These are phyloP conservation scores for Chondrilla cf. caribensis DNA, from an alignment of 37 sponge, comb jelly and placozoan species.

Conservation along the genomic window DNA sequence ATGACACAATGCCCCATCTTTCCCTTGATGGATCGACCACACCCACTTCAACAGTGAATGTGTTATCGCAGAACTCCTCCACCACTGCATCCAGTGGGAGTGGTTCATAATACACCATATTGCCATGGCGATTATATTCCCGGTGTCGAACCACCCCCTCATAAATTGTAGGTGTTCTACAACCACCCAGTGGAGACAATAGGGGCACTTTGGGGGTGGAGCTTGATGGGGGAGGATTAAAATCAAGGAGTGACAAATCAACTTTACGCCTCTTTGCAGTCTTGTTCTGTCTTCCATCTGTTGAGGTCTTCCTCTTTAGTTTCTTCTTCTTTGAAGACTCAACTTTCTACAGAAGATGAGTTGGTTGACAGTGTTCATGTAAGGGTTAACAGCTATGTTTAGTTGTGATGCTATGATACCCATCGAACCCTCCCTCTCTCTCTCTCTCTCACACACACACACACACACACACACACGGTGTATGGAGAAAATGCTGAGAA, in stretches of 20 bases:
- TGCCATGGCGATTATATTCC: not conserved
- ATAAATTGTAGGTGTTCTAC: not conserved
- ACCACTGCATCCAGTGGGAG: not conserved
- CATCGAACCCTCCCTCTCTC: too few species aligned
- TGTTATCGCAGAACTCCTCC: not conserved
- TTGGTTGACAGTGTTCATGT: not conserved
- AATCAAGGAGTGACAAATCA: too few species aligned
- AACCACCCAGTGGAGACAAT: too few species aligned
- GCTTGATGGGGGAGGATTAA: too few species aligned
- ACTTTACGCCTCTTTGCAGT: too few species aligned
- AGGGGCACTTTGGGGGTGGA: too few species aligned
- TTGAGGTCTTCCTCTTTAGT: not conserved
- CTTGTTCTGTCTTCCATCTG: not conserved
- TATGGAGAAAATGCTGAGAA: too few species aligned
- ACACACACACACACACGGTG: conserved; percentile 12
- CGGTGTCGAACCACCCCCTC: not conserved
- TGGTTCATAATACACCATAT: not conserved
- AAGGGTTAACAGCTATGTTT: too few species aligned
- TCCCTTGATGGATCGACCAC: not conserved
- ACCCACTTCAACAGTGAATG: not conserved
- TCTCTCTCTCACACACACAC: conserved; percentile 6
- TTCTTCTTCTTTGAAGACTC: not conserved
- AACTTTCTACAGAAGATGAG: not conserved
- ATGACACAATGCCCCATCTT: not conserved
- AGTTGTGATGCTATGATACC: too few species aligned